A percentile compares a stretch with the other conserved stretches of the same genome.
Conservation (phyloP, 1,140 invertebrate species). For the Euura saliciscinereae region DNA sequence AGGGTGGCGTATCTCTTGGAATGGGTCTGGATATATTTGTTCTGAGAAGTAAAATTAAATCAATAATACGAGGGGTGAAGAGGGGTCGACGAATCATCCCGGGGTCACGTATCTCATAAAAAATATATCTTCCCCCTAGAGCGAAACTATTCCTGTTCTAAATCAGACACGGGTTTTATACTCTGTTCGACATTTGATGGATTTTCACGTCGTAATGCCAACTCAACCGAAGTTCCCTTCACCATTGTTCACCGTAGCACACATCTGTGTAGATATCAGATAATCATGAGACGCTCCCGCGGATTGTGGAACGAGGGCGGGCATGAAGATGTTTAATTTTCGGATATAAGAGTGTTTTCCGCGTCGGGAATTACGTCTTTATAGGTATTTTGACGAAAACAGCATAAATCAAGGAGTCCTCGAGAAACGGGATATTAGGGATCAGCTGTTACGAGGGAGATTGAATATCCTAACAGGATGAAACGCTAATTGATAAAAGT, state of each 20-base stretch:
- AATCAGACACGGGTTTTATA: constrained; percentile 1
- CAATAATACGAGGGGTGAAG: not conserved
- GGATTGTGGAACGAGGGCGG: too few relatives aligned
- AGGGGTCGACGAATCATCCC: not conserved
- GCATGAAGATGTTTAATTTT: too few relatives aligned
- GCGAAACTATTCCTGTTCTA: constrained; percentile 7
- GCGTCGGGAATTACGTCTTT: too few relatives aligned
- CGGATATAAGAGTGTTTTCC: too few relatives aligned
- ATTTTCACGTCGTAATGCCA: not conserved
- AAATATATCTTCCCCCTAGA: not conserved
- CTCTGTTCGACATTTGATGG: not conserved
- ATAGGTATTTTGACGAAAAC: too few relatives aligned
- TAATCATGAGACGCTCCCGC: too few relatives aligned
- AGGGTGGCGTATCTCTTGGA: constrained; percentile 3
- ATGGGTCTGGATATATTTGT: not conserved
- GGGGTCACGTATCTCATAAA: constrained; percentile 7
- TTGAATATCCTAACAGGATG: not conserved
- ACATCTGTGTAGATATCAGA: too few relatives aligned
- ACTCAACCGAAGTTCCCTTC: too few relatives aligned
- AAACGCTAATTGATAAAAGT: not conserved
- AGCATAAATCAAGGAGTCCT: not conserved
- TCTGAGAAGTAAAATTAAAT: constrained; percentile 2
- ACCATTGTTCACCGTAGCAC: too few relatives aligned
- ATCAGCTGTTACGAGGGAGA: not conserved
- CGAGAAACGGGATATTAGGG: not conserved